Base-by-base conservation (phyloP, 2,888 invertebrate genomes). In the Cryptocheilus praepositus region DNA sequence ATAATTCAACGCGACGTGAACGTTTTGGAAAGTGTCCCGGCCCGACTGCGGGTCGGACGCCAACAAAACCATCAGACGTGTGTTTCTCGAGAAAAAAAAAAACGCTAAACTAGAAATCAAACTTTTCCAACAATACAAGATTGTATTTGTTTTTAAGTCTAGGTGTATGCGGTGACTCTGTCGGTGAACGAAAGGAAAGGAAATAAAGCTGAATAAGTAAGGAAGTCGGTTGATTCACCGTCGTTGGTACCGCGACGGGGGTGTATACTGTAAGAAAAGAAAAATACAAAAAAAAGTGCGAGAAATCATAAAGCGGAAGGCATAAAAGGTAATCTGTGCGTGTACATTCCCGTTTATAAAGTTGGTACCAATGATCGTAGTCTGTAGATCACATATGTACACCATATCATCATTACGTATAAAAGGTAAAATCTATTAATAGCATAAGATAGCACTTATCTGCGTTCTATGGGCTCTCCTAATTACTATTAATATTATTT, bases 131-230 rank as follows among this genome's bases (percentile, higher is more conserved):
- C 18, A 56, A 64, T 64, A 76, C 65, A 79, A 73, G 61, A 74
- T 81, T 77, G 74, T 79, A 74, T 80, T 77, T 79, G 68, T 77
- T 80, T 80, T 73, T 80, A 74, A 79, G 69, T 77, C 73, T 80
- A 80, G 75, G 59, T 78, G 64, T 78, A 80, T 71, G 67, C 72
- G 64, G 51, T 21, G 57, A 36, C 25, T 51, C 62, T 57, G 59
- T 70, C 63, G 67, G 58, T 61, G 51, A 63, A 63, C 43, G 36
- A 28, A 79, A 36, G 36, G 11, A 11, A 36, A 36, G 36, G 36
- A 11, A 36, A 36, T 36, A 36, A 36, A 36, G 11, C 11, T 36
- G 36, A 36, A 36, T 7, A 36, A 22, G 22, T 15, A 7, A 19
- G 13, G 25, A 22, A 21, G 25, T 22, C 25, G 13, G 59, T 71